Conservation (phyloP, 2,888 invertebrate genomes). For the Pheosia tremula region DNA sequence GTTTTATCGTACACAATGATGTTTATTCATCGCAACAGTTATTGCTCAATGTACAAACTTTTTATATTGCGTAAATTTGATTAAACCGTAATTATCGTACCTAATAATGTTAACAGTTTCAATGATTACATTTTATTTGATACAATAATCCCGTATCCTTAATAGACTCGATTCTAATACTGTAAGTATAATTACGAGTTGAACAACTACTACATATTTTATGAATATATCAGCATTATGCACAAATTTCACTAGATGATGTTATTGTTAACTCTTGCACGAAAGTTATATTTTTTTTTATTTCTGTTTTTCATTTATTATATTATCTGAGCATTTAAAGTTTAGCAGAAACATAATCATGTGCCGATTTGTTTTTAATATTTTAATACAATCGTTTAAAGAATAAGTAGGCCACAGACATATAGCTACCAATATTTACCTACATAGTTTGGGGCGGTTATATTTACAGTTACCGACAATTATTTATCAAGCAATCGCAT, state of each 20-base stretch:
- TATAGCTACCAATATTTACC: conserved; percentile 34
- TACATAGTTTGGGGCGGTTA: conserved; percentile 29
- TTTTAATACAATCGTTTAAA: conserved; percentile 41
- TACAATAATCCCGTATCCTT: neutral
- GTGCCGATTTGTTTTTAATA: conserved; percentile 23
- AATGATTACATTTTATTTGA: neutral
- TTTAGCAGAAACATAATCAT: neutral
- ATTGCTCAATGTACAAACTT: neutral
- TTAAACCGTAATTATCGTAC: neutral
- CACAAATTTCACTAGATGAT: no score
- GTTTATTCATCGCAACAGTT: neutral
- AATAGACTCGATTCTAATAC: conserved; percentile 15
- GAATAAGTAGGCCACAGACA: conserved; percentile 46
- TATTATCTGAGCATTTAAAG: no score
- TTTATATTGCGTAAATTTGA: neutral
- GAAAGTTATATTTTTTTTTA: no score
- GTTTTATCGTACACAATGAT: conserved; percentile 10
- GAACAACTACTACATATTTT: neutral
- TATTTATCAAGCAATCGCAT: conserved; percentile 56
- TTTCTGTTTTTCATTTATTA: no score
- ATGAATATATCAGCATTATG: no score
- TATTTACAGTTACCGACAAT: conserved; percentile 64
- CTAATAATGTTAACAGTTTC: neutral
- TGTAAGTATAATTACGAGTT: neutral
- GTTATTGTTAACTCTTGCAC: conserved; percentile 11